Conservation (phyloP, 2,113 vertebrate species). For the Alligator mississippiensis region DNA sequence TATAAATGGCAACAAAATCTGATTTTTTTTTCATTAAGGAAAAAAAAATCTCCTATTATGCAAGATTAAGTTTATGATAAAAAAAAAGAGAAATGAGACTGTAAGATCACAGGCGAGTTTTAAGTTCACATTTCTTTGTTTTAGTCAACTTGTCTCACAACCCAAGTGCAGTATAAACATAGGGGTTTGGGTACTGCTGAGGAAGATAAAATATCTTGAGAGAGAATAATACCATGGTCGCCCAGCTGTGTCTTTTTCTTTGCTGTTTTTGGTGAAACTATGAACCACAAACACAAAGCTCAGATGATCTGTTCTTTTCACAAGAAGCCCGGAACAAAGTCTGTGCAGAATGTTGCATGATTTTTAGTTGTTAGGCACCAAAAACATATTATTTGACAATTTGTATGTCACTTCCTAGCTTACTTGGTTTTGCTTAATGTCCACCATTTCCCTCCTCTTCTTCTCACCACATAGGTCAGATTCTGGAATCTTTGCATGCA, state of each 20-base stretch:
- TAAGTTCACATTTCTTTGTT: background rate
- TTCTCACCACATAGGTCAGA: background rate
- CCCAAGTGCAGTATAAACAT: background rate
- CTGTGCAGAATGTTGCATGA: background rate
- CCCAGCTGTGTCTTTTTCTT: background rate
- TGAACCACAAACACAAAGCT: background rate
- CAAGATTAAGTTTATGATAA: background rate
- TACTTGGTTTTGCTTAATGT: background rate
- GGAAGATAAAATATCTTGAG: background rate
- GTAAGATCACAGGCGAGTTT: background rate
- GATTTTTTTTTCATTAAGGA: background rate
- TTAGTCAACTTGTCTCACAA: background rate
- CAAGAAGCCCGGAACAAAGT: background rate
- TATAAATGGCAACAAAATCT: background rate
- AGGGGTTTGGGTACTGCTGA: too few relatives aligned
- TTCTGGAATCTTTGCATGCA: background rate
- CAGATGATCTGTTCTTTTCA: background rate
- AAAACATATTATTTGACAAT: background rate
- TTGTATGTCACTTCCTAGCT: background rate
- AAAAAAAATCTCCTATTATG: background rate
- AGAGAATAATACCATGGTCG: background rate
- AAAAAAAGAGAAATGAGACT: background rate
- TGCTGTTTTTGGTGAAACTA: background rate
- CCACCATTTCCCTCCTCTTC: background rate
- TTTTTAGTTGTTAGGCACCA: background rate